Evolutionary conservation across 2,888 invertebrate species (phyloP).

Genomic region (Schizaphis graminum): DNA sequence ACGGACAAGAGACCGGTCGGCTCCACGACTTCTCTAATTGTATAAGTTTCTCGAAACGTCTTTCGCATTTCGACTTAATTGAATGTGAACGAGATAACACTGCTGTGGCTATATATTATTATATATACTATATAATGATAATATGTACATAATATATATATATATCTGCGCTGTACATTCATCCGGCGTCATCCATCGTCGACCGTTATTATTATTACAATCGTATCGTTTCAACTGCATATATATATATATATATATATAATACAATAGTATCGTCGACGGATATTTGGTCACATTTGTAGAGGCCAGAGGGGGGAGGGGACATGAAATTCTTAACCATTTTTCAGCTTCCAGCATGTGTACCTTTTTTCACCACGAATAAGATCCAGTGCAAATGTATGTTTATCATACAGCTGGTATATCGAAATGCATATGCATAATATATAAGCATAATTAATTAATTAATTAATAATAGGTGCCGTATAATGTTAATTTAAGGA

Average conservation of each 20-base stretch:
- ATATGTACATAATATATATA: no score
- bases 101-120: neutral
- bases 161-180: neutral
- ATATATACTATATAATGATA: neutral
- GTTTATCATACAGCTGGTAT: neutral
- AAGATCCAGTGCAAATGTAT: neutral
- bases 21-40: slow-evolving; percentile 40
- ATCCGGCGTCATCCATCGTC: neutral
- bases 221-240: neutral
- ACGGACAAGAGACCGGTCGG: neutral
- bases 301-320: no score
- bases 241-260: neutral
- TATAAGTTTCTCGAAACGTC: slow-evolving; percentile 44
- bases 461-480: neutral
- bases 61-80: slow-evolving; percentile 45
- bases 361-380: neutral
- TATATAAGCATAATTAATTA: neutral
- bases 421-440: neutral
- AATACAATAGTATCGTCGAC: neutral
- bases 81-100: slow-evolving; percentile 54
- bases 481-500: neutral
- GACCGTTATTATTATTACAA: slow-evolving; percentile 16
- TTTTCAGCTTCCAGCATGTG: neutral
- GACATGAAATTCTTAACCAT: neutral
- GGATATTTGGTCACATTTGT: neutral